Evolutionary conservation across 1,140 invertebrate species (phyloP).

Genomic region (Ceratitis capitata): DNA sequence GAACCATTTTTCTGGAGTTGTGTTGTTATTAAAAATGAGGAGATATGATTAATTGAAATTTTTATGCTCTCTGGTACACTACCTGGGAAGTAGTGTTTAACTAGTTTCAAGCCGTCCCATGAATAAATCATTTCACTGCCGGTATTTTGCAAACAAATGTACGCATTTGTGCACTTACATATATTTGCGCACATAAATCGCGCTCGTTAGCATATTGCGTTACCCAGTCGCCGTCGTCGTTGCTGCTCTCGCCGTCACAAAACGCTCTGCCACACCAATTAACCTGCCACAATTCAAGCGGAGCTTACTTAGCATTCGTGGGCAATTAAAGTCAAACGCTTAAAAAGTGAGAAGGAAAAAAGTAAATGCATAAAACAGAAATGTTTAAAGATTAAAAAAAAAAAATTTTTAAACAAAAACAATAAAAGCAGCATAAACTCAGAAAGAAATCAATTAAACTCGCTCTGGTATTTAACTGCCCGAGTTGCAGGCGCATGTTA

Average conservation of each 20-base stretch:
- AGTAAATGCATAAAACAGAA: not conserved
- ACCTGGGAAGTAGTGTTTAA: too few species aligned
- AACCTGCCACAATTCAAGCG: conserved; percentile 18
- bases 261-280: conserved; percentile 17
- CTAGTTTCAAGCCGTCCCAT: too few species aligned
- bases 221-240: conserved; percentile 9
- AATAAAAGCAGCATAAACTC: not conserved
- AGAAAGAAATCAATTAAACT: conserved; percentile 19
- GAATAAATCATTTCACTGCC: too few species aligned
- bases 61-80: too few species aligned
- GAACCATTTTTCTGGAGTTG: too few species aligned
- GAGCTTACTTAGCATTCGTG: not conserved
- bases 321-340: conserved; percentile 14
- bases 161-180: not conserved
- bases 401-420: not conserved
- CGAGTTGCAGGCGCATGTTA: not conserved
- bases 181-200: not conserved
- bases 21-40: too few species aligned
- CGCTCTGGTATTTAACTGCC: not conserved
- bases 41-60: too few species aligned
- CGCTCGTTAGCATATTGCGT: not conserved
- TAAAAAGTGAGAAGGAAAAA: not conserved
- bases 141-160: not conserved
- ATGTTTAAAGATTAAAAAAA: not conserved
- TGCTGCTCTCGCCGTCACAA: too few species aligned